Conservation (phyloP, 2,888 invertebrate species). For the Ennomos quercinarius region DNA sequence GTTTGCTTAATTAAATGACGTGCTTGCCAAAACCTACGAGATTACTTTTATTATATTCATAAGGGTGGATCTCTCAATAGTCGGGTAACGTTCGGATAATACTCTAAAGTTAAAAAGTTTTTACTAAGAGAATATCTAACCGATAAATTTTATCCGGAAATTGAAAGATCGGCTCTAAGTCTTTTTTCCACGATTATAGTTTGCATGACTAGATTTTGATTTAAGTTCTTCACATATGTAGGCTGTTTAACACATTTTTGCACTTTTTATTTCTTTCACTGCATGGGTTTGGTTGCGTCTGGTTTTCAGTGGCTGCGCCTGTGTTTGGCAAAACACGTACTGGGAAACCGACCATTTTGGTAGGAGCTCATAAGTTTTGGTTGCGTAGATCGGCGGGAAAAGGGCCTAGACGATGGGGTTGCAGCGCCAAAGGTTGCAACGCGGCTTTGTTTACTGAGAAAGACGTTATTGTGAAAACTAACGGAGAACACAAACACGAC, state of each 20-base stretch:
- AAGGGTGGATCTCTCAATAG: too few species aligned
- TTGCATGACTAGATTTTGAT: too few species aligned
- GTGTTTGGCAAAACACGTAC: slow-evolving; percentile 48
- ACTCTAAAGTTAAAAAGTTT: too few species aligned
- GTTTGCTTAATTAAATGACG: too few species aligned
- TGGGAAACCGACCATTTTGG: slow-evolving; percentile 51
- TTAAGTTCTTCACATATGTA: too few species aligned
- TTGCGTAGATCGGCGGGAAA: background rate
- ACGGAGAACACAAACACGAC: slow-evolving; percentile 53
- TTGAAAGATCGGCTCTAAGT: too few species aligned
- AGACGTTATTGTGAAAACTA: slow-evolving; percentile 54
- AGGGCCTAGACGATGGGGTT: slow-evolving; percentile 47
- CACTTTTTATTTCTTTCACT: slow-evolving; percentile 7
- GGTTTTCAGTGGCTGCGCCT: slow-evolving; percentile 42
- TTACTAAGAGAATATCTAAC: too few species aligned
- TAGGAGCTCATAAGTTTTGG: slow-evolving; percentile 54
- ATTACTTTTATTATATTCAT: too few species aligned
- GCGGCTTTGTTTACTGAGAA: slow-evolving; percentile 52
- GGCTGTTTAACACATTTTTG: background rate
- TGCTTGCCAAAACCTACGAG: too few species aligned
- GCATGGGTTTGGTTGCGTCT: slow-evolving; percentile 28
- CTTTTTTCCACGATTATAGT: too few species aligned
- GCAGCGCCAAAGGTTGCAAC: slow-evolving; percentile 48
- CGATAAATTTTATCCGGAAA: too few species aligned
- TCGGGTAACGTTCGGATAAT: too few species aligned